Base-by-base conservation (phyloP, 2,797 vertebrate species). In the Mormyrops attenuatus region DNA sequence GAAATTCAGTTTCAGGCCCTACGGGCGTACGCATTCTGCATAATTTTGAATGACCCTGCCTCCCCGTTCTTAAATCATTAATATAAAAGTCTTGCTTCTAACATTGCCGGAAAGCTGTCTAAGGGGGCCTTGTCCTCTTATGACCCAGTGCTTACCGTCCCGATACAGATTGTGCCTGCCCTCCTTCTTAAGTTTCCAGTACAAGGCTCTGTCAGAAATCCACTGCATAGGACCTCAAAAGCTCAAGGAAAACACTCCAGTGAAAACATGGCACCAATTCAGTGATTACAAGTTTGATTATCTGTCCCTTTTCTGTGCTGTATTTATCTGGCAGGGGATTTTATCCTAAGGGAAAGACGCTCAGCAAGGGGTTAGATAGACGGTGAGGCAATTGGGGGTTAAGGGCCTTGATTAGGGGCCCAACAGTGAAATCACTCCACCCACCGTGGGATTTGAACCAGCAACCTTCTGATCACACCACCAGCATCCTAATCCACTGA, bases 241-340 rank as follows among this genome's bases (percentile, higher is more conserved):
- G 95, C 94, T 92, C 93, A 95, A 92, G 91, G 80, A 89, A 90
- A 91, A 92, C 92, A 94, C 94, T 95, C 92, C 94, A 91, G 93
- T 93, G 63, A 92, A 85, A 92, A 90, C 89, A 90, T 91, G 94
- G 94, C 22, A 30, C 90, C 90, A 88, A 47, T 89, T 92, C 91
- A 93, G 94, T 92, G 88, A 94, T 93, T 92, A 91, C 53, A 15
- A 90, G 89, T 92, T 95, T 94, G 92, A 94, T 96, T 93, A 92
- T 91, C 38, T 20, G 73, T 15, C 6, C n/a, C 0, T 84, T 22
- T 44, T 84, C 20, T 38, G 44, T 1, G 20, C 47, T 82, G 8
- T 5, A 82, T n/a, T 82, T 82, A n/a, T 82, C 5, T 82, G 44
- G 8, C 38, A 47, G 26, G 26, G 63, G 26, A 34, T 73, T 73